phyloP scores from a whole-genome alignment of 1,140 invertebrate genomes.

The Wasmannia auropunctata region DNA sequence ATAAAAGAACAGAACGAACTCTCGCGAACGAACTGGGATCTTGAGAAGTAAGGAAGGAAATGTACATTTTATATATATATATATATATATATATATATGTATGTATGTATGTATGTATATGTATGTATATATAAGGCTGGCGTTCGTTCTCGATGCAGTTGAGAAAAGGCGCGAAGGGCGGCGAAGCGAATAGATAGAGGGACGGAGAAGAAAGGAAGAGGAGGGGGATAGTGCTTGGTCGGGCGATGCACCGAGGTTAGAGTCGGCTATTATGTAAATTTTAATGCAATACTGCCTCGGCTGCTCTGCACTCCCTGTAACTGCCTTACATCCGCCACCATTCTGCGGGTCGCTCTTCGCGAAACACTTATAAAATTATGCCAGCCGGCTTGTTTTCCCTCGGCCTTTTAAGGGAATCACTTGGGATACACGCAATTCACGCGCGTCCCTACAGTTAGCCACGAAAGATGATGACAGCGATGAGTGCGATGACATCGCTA shows the following conservation, averaged over 20 bases:
- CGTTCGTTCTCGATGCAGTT: constrained; percentile 33
- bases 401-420: constrained; percentile 34
- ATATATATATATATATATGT: constrained; percentile 1
- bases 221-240: constrained; percentile 10
- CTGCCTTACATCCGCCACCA: constrained; percentile 75
- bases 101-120: neutral
- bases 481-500: neutral
- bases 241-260: constrained; percentile 61
- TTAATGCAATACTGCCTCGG: constrained; percentile 78
- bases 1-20: constrained; percentile 15
- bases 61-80: constrained; percentile 27
- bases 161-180: constrained; percentile 41
- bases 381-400: constrained; percentile 44
- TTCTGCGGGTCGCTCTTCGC: constrained; percentile 66
- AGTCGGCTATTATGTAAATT: constrained; percentile 80
- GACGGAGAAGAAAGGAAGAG: neutral
- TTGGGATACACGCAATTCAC: constrained; percentile 21
- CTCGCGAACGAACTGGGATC: constrained; percentile 30
- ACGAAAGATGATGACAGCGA: constrained; percentile 27
- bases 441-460: neutral
- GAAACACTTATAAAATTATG: constrained; percentile 78
- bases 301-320: constrained; percentile 73
- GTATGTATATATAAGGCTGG: constrained; percentile 1
- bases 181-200: constrained; percentile 25
- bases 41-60: constrained; percentile 16